Evolutionary conservation across 2,113 vertebrate species (phyloP).

Genomic region (Cyprinodon brontotheroides): DNA sequence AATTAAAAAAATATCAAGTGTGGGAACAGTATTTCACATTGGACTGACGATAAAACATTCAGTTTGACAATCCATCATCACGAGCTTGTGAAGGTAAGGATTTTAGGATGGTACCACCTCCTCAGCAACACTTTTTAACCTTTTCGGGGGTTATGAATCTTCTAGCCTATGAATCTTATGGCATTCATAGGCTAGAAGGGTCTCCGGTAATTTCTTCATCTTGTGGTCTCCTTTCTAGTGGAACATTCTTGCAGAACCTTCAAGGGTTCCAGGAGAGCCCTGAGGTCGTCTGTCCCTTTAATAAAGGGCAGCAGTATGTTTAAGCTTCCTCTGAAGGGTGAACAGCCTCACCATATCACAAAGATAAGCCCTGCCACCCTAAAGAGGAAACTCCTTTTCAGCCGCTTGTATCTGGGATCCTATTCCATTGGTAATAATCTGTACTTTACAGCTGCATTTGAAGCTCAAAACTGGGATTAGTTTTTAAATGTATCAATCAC

Average conservation of each 20-base stretch:
- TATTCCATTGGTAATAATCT: background rate
- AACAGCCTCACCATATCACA: too few species aligned
- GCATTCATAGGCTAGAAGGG: too few species aligned
- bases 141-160: background rate
- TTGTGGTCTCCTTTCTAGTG: background rate
- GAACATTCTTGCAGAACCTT: background rate
- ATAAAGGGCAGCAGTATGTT: background rate
- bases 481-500: too few species aligned
- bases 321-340: background rate
- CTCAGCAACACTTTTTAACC: background rate
- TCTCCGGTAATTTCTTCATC: background rate
- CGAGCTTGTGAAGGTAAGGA: too few species aligned
- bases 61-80: too few species aligned
- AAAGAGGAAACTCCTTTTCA: background rate
- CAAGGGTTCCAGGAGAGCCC: background rate
- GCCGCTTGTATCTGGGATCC: background rate
- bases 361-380: too few species aligned
- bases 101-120: too few species aligned
- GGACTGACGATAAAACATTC: too few species aligned
- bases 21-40: too few species aligned
- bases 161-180: background rate
- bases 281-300: too few species aligned
- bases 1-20: too few species aligned
- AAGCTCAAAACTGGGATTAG: too few species aligned
- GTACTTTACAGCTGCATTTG: background rate